These are phyloP conservation scores for Anoura caudifer DNA, from an alignment of 2,113 vertebrate species.

Conservation along the genomic window DNA sequence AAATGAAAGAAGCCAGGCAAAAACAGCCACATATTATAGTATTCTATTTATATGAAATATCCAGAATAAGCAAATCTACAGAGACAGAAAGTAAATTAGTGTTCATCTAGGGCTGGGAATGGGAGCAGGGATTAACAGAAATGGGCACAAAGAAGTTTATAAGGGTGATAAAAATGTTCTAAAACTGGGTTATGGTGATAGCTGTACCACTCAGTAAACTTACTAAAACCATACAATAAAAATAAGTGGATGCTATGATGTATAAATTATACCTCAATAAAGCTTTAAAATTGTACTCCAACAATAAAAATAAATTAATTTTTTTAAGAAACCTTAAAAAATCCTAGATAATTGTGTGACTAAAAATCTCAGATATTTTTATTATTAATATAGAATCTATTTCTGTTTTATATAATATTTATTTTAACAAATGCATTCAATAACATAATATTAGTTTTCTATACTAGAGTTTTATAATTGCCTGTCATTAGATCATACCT, in stretches of 20 bases:
- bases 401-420: constrained; percentile 31
- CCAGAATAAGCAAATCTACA: not conserved
- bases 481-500: not conserved
- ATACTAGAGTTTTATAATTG: not conserved
- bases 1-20: not conserved
- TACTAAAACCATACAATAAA: not conserved
- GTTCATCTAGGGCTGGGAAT: not conserved
- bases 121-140: not conserved
- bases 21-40: not conserved
- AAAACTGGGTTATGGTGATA: not conserved
- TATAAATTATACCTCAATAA: not conserved
- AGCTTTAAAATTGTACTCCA: not conserved
- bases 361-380: not conserved
- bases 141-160: not conserved
- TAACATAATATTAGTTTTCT: not conserved
- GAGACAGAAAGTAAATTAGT: not conserved
- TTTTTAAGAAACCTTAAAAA: not conserved
- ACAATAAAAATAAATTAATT: no score
- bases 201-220: not conserved
- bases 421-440: not conserved
- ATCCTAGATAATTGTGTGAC: not conserved
- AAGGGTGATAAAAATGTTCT: not conserved
- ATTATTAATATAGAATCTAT: not conserved
- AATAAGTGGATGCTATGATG: not conserved
- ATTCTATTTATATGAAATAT: not conserved